A percentile compares a stretch with the other conserved stretches of the same genome.
These are phyloP conservation scores for Sorex fumeus DNA, from an alignment of 2,113 vertebrate species.

Conservation along the genomic window DNA sequence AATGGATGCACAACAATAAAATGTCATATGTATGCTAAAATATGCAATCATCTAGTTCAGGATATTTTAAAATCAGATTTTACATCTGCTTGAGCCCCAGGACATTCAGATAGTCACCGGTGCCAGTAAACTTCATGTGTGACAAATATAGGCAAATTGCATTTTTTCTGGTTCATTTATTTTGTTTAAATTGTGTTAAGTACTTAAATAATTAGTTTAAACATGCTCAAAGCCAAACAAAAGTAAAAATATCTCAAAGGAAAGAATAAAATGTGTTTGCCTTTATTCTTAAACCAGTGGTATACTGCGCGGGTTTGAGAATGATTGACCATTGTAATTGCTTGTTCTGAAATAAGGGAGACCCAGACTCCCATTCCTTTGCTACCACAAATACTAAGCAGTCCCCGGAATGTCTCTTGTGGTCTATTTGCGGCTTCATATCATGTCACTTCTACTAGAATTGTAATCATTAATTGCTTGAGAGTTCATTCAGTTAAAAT, in stretches of 20 bases:
- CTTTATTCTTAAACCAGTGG: constrained; percentile 51
- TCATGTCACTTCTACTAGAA: constrained; percentile 72
- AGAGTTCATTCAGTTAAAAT: constrained; percentile 79
- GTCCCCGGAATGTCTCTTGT: constrained; percentile 61
- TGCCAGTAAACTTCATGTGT: constrained; percentile 73
- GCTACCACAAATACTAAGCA: constrained; percentile 70
- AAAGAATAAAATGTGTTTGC: constrained; percentile 68
- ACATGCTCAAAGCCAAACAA: constrained; percentile 74
- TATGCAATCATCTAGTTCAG: constrained; percentile 63
- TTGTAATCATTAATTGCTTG: constrained; percentile 69
- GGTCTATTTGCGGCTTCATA: constrained; percentile 68
- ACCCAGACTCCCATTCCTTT: constrained; percentile 52
- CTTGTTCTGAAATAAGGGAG: constrained; percentile 71
- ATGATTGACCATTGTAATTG: constrained; percentile 69
- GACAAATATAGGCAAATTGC: constrained; percentile 80
- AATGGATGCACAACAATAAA: constrained; percentile 17
- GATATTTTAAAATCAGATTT: constrained; percentile 80
- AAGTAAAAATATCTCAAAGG: constrained; percentile 62
- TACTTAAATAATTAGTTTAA: constrained; percentile 84
- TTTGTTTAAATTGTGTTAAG: constrained; percentile 85
- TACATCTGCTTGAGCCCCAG: constrained; percentile 73
- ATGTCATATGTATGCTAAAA: constrained; percentile 58
- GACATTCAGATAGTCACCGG: constrained; percentile 76
- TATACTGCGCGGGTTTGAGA: constrained; percentile 59
- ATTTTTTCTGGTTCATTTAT: constrained; percentile 81